phyloP scores from a whole-genome alignment of 2,888 invertebrate genomes.

The Scaptomyza polygonia region DNA sequence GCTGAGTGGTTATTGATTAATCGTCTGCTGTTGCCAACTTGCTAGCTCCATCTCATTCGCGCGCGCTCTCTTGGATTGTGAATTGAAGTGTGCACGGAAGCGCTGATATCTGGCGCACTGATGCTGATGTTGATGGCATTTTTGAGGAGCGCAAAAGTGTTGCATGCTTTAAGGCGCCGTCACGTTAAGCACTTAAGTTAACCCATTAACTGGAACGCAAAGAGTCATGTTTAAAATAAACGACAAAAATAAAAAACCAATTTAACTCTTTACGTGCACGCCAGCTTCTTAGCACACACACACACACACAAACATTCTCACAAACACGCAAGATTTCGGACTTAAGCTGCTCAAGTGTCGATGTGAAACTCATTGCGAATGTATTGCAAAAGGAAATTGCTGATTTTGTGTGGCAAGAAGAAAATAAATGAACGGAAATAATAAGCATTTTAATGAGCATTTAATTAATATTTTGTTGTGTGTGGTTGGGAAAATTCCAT shows the following conservation, averaged over 20 bases:
- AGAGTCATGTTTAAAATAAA: conserved; percentile 26
- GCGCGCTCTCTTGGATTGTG: conserved; percentile 35
- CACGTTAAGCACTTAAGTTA: conserved; percentile 60
- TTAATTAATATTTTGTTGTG: background rate
- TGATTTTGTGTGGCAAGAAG: background rate
- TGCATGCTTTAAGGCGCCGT: conserved; percentile 58
- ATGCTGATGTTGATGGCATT: conserved; percentile 49
- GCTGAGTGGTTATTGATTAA: conserved; percentile 76
- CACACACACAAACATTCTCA: conserved; percentile 2
- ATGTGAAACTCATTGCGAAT: conserved; percentile 1
- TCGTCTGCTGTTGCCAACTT: conserved; percentile 45
- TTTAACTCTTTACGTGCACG: conserved; percentile 13
- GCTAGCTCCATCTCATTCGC: conserved; percentile 1
- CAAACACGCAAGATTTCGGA: background rate
- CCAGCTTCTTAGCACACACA: background rate
- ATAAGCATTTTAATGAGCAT: conserved; percentile 1
- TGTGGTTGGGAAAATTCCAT: background rate
- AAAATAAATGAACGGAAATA: background rate
- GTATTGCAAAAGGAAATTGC: background rate
- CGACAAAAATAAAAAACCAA: background rate
- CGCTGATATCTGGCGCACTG: conserved; percentile 52
- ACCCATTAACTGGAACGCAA: conserved; percentile 57
- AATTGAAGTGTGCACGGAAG: conserved; percentile 68
- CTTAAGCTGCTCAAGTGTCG: conserved; percentile 2
- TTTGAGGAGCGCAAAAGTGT: conserved; percentile 35